Base-by-base conservation (phyloP, 2,797 vertebrate species). In the Tolypeutes matacus region DNA sequence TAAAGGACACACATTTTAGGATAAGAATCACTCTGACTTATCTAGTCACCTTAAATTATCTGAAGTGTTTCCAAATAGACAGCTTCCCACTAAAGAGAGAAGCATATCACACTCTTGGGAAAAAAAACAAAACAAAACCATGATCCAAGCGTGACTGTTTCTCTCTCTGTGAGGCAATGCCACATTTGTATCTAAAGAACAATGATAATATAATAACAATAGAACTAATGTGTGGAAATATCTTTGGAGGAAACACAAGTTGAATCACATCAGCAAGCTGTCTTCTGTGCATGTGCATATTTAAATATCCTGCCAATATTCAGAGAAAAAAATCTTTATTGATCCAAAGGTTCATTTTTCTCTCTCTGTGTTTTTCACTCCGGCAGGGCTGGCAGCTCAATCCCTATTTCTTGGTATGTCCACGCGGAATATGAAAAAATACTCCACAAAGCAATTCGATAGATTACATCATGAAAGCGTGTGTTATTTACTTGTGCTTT, bases 401-500 rank as follows among this genome's bases (percentile, higher is more conserved):
- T 36, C 91, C 46, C 62, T 60, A 9, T 21, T 89, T 93, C 25
- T 78, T 93, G 77, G 84, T 83, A 87, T 36, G 46, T 72, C 46
- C 62, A 73, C 20, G n/a, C 46, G 31, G 62, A 93, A 92, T 94
- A 93, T n/a, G 62, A 93, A 96, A 81, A 88, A 39, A 86, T 65
- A 92, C 72, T 95, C 93, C 91, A 96, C 87, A 96, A 91, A 91
- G 62, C 67, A 56, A 85, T 60, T 14, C 17, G 36, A 95, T 31
- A 95, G 77, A 91, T 64, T 84, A 86, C 81, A 58, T 77, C 72
- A 60, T 69, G n/a, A 78, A 95, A 94, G 83, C 64, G 87, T 56
- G 29, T 42, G 83, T 91, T 96, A 95, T 91, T 96, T 89, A 91
- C 84, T 76, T 75, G 93, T 58, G 73, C 73, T 78, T 78, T 60